Conservation (phyloP, 1,140 invertebrate genomes). For the Drosophila elegans region DNA sequence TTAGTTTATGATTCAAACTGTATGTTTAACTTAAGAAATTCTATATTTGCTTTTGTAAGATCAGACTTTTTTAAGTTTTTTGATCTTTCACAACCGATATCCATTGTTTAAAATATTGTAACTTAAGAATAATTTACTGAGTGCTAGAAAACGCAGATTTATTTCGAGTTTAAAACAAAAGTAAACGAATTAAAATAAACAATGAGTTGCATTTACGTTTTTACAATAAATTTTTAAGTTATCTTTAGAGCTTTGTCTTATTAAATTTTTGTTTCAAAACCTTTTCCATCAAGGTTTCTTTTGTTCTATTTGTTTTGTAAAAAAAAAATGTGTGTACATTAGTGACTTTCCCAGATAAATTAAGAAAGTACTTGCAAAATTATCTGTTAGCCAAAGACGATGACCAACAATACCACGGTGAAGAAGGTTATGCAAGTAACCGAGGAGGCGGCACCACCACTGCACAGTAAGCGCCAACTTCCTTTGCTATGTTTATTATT, state of each 20-base stretch:
- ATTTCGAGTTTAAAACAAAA: not conserved
- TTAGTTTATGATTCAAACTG: conserved; percentile 23
- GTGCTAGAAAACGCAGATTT: no score
- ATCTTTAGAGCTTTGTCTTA: no score
- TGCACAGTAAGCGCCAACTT: conserved; percentile 46
- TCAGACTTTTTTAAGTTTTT: not conserved
- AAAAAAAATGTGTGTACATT: not conserved
- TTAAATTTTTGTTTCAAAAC: no score
- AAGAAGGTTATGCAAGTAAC: conserved; percentile 54
- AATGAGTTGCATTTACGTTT: no score
- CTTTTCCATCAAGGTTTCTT: not conserved
- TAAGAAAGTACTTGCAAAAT: conserved; percentile 11
- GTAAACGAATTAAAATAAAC: no score
- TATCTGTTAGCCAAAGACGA: conserved; percentile 26
- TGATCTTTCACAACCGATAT: not conserved
- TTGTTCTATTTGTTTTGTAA: not conserved
- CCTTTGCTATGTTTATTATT: no score
- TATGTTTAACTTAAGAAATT: conserved; percentile 18
- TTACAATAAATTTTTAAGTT: no score
- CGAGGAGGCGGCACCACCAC: conserved; percentile 51
- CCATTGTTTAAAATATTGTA: not conserved
- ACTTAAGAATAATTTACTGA: not conserved
- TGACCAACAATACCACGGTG: conserved; percentile 37
- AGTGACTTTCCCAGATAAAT: conserved; percentile 3
- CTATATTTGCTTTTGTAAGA: not conserved